Evolutionary conservation across 2,888 invertebrate species (phyloP), one percentile per base, ranked within the genome.

Genomic region (Philereme vetulata): DNA sequence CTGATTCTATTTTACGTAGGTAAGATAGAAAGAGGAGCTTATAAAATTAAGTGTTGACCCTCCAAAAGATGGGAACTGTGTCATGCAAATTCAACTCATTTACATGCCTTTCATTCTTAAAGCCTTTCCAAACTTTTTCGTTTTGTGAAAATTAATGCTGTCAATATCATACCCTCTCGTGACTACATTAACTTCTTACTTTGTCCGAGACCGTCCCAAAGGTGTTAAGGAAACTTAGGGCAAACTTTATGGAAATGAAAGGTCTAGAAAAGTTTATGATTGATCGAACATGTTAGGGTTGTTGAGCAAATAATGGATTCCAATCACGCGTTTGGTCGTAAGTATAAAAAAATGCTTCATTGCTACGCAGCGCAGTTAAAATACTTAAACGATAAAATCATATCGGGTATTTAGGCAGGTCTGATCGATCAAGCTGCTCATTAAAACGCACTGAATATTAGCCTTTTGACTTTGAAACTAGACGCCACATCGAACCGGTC

Each of bases 81-180:
- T 74, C 75, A 87, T 88, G 87, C 76, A 86, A 86, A 87, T 86
- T 67, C 66, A 70, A 77, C 74, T 77, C 36, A 87, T 88, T 88
- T 84, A 77, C 84, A 88, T 88, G 72, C 76, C 78, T 82, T 85
- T 84, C 70, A 71, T 73, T 73, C 71, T 70, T 71, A 57, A 74
- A 78, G 68, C 71, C 65, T 70, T 74, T 71, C 60, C 67, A 53
- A 72, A 62, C 45, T 64, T 67, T 63, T 65, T 64, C 54, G 49
- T 65, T 62, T 65, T 47, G 55, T 10, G 38, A 57, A 55, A 53
- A 61, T 62, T 56, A 42, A 62, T 62, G 60, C 48, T 55, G 53
- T 57, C 52, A 63, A 61, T 58, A 56, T 6, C 6, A 11, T 36
- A 43, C 48, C 51, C 8, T 34, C 48, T 43, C 51, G 47, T 51